Conservation (phyloP, 2,113 vertebrate genomes). For the Drymodes brunneopygia region DNA sequence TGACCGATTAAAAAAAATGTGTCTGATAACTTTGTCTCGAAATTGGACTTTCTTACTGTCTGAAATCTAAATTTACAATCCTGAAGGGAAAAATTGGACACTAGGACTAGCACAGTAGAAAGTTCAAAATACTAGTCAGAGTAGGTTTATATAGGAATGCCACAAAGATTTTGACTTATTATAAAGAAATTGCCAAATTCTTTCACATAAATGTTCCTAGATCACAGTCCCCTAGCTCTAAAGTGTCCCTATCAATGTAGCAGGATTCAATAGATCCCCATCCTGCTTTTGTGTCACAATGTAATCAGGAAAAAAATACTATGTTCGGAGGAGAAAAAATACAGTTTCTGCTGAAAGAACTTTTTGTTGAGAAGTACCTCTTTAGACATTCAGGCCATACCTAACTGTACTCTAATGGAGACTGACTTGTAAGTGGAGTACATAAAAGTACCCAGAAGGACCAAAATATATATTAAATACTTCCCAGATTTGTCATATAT, state of each 20-base stretch:
- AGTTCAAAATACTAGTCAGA: neutral
- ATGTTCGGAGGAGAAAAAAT: neutral
- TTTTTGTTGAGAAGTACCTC: neutral
- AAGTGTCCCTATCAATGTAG: neutral
- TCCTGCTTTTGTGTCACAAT: neutral
- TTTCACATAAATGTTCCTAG: neutral
- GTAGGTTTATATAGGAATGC: neutral
- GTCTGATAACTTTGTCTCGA: neutral
- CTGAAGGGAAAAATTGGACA: neutral
- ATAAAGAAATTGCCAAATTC: neutral
- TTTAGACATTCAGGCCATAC: neutral
- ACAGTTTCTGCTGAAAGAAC: neutral
- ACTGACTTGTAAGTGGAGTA: neutral
- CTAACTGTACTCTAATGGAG: neutral
- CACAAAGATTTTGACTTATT: neutral
- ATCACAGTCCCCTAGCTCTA: neutral
- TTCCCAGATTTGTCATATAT: neutral
- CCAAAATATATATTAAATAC: neutral
- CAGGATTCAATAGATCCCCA: neutral
- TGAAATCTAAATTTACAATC: neutral
- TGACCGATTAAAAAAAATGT: neutral
- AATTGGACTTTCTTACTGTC: neutral
- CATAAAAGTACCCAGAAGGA: neutral
- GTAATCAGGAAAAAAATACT: neutral
- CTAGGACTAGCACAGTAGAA: neutral